These are phyloP conservation scores for Hippocampus kuda DNA, from an alignment of 2,797 vertebrate genomes.

Conservation along the genomic window DNA sequence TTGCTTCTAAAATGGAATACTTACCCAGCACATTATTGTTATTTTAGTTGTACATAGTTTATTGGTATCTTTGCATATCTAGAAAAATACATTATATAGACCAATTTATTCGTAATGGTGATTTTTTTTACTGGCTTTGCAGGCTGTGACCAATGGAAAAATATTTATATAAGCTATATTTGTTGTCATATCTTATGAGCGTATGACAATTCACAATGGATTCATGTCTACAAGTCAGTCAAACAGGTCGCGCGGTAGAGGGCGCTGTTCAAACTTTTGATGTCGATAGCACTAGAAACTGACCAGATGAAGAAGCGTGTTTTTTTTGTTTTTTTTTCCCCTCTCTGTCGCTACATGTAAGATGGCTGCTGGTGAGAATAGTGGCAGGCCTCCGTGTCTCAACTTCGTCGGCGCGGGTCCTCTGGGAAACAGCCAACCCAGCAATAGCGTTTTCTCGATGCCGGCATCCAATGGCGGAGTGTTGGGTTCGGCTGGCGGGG, in stretches of 20 bases:
- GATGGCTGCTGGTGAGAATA: constrained; percentile 82
- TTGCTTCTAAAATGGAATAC: too few relatives aligned
- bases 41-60: too few relatives aligned
- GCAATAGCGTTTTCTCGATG: constrained; percentile 69
- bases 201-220: too few relatives aligned
- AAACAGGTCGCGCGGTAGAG: background rate
- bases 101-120: too few relatives aligned
- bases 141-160: too few relatives aligned
- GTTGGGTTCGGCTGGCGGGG: constrained; percentile 47
- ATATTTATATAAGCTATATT: too few relatives aligned
- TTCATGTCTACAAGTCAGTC: background rate
- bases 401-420: constrained; percentile 66
- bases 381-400: constrained; percentile 74
- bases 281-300: background rate
- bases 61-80: too few relatives aligned
- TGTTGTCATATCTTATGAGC: too few relatives aligned
- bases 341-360: constrained; percentile 63
- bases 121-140: too few relatives aligned
- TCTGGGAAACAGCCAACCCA: constrained; percentile 70
- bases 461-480: constrained; percentile 62
- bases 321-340: constrained; percentile 49
- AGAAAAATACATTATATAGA: too few relatives aligned
- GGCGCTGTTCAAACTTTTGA: background rate
- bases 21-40: too few relatives aligned
- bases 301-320: constrained; percentile 17